These are phyloP conservation scores for Asarcornis scutulata DNA, from an alignment of 2,113 vertebrate species.

Conservation along the genomic window DNA sequence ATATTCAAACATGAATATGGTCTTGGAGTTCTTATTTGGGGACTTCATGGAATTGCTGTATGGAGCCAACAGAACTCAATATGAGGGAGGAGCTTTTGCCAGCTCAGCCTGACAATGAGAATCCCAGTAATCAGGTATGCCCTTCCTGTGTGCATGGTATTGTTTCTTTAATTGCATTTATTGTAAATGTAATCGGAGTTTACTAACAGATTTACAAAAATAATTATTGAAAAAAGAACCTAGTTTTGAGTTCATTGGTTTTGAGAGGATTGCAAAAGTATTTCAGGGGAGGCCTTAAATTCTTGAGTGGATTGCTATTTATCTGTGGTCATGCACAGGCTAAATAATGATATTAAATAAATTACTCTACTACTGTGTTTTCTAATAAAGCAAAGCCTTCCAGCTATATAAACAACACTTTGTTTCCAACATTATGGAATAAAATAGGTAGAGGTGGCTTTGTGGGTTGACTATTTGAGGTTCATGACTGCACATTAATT, in stretches of 20 bases:
- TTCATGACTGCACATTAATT: slow-evolving; percentile 25
- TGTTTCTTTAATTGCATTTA: not conserved
- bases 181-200: slow-evolving; percentile 2
- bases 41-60: not conserved
- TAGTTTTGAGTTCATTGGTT: not conserved
- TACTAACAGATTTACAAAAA: slow-evolving; percentile 12
- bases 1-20: not conserved
- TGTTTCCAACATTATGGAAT: slow-evolving; percentile 30
- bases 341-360: slow-evolving; percentile 42
- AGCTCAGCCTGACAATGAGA: not conserved
- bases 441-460: slow-evolving; percentile 25
- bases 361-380: slow-evolving; percentile 40
- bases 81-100: not conserved
- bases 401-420: slow-evolving; percentile 36
- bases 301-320: slow-evolving; percentile 40
- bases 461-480: not conserved
- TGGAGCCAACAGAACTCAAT: not conserved
- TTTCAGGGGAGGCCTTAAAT: slow-evolving; percentile 5
- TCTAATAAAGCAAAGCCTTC: slow-evolving; percentile 20
- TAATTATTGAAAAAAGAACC: not conserved
- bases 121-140: not conserved
- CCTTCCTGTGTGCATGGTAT: not conserved
- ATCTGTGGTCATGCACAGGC: slow-evolving; percentile 1
- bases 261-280: slow-evolving; percentile 22
- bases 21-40: not conserved